Evolutionary conservation across 2,797 vertebrate species (phyloP), one percentile per base, ranked within the genome.

Genomic region (Sebastes kiyomatsui): DNA sequence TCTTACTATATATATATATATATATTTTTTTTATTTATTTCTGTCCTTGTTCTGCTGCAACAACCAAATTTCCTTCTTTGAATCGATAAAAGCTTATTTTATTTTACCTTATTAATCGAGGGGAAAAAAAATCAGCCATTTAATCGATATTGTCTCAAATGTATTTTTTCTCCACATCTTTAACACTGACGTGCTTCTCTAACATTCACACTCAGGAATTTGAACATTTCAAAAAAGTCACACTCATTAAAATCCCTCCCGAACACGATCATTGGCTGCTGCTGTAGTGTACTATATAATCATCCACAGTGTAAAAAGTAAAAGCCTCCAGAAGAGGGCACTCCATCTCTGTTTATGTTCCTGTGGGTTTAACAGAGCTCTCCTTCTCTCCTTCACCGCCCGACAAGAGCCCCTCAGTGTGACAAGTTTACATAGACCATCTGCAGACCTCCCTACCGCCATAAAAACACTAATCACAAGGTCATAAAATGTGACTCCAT

Each of bases 391-490:
- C 78, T 55, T 72, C 72, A 13, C 67, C 2, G 22, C 78, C 86
- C 80, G 74, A 94, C 94, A 94, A 93, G 87, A 94, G 91, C 76
- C 83, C 90, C 92, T 93, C 90, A 94, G 92, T 93, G 91, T 91
- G 92, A 94, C 91, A 93, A 93, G 93, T 93, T 94, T 94, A 94
- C 93, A 90, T 65, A 90, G 91, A 94, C 91, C 93, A 94, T 93
- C 91, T 93, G 93, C 92, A 92, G 92, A 93, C 92, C 92, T 93
- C 92, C 93, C 89, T 68, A 79, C 89, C 55, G 64, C 90, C 90
- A 90, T 93, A 93, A 94, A 95, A 94, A 93, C 92, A 93, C 92
- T 90, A 94, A 93, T 94, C 92, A 94, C 90, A 92, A 92, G 90
- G 89, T 92, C 92, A 92, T 94, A 93, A 94, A 93, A 94, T 81